A percentile compares a stretch with the other conserved stretches of the same genome.
These are phyloP conservation scores for Athalia circularis DNA, from an alignment of 2,888 invertebrate genomes.

Conservation along the genomic window DNA sequence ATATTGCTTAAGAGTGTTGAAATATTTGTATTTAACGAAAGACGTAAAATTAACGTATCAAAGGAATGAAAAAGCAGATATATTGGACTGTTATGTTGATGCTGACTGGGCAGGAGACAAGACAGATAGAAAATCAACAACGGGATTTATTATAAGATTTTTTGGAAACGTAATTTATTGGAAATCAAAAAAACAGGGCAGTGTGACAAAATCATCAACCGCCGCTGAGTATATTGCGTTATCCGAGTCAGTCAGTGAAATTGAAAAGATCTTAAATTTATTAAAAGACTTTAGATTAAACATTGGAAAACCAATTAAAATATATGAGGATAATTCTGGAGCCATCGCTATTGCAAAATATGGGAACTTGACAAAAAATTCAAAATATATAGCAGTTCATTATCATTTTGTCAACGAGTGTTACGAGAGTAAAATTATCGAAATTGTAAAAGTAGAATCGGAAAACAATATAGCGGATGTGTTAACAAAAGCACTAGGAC, in stretches of 20 bases:
- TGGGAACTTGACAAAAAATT: not conserved
- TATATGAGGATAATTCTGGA: not conserved
- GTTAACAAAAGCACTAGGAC: not conserved
- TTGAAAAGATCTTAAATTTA: not conserved
- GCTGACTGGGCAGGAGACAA: slow-evolving; percentile 47
- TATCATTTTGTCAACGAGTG: not conserved
- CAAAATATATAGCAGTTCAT: not conserved
- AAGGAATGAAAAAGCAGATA: not conserved
- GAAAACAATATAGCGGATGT: slow-evolving; percentile 11
- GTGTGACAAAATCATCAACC: slow-evolving; percentile 28
- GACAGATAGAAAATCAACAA: slow-evolving; percentile 45
- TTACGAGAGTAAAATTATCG: not conserved
- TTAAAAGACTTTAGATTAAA: not conserved
- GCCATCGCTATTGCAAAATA: not conserved
- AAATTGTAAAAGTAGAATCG: not conserved
- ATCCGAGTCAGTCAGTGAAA: slow-evolving; percentile 1
- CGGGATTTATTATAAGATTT: slow-evolving; percentile 42
- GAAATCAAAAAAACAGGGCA: slow-evolving; percentile 3
- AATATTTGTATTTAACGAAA: not conserved
- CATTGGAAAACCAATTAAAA: not conserved
- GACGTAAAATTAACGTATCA: not conserved
- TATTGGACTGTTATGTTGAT: slow-evolving; percentile 45
- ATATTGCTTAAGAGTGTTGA: not conserved
- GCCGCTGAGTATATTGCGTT: slow-evolving; percentile 13
- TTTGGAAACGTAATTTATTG: slow-evolving; percentile 25